phyloP scores from a whole-genome alignment of 1,140 invertebrate genomes.

The Apis cerana region DNA sequence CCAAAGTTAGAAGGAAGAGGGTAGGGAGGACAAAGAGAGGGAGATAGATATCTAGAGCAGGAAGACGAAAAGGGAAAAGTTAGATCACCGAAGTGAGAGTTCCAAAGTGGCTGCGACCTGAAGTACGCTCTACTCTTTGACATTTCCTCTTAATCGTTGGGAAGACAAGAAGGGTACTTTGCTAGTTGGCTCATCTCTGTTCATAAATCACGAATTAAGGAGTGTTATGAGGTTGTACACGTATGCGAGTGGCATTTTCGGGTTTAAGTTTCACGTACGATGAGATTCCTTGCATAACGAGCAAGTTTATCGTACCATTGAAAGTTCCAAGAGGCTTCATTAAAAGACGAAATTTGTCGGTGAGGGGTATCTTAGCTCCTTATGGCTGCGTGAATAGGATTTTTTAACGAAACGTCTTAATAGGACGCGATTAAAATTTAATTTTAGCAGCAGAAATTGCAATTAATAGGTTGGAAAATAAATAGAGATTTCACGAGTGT shows the following conservation, averaged over 20 bases:
- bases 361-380: not conserved
- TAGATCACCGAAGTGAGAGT: slow-evolving; percentile 35
- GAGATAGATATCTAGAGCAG: not conserved
- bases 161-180: slow-evolving; percentile 34
- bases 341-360: not conserved
- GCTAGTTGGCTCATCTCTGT: slow-evolving; percentile 29
- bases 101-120: slow-evolving; percentile 44
- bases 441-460: too few species aligned
- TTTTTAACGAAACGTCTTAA: not conserved
- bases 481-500: too few species aligned
- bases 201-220: slow-evolving; percentile 54
- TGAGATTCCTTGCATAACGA: not conserved
- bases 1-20: not conserved
- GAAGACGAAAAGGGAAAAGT: slow-evolving; percentile 4
- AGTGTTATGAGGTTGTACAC: slow-evolving; percentile 18
- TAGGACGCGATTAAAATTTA: too few species aligned
- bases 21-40: not conserved
- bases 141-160: slow-evolving; percentile 56
- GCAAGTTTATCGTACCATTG: not conserved
- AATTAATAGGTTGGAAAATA: too few species aligned
- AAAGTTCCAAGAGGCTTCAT: not conserved
- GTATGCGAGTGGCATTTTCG: not conserved
- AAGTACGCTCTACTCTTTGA: not conserved
- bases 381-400: not conserved
- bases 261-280: not conserved